Evolutionary conservation across 1,140 invertebrate species (phyloP).

Genomic region (Ptiloglossa arizonensis): DNA sequence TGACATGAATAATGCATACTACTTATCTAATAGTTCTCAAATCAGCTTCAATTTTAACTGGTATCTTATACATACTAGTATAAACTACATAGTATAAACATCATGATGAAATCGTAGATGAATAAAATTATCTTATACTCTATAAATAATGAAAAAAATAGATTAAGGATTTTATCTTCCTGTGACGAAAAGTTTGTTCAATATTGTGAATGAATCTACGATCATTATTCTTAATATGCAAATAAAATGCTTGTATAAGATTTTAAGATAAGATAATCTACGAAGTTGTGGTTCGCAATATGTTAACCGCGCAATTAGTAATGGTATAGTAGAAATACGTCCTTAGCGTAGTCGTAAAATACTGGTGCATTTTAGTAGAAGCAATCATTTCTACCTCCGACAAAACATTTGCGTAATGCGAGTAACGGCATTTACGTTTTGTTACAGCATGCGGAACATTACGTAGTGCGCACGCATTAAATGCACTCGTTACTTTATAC

Average conservation of each 20-base stretch:
- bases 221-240: too few species aligned
- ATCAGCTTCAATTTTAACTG: not conserved
- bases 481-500: not conserved
- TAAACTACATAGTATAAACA: too few species aligned
- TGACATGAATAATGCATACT: not conserved
- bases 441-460: not conserved
- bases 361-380: not conserved
- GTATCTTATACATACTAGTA: not conserved
- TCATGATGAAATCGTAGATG: too few species aligned
- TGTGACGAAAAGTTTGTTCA: too few species aligned
- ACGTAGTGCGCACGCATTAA: not conserved
- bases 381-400: constrained; percentile 25
- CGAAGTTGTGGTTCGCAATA: not conserved
- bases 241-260: too few species aligned
- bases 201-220: too few species aligned
- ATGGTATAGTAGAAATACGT: constrained; percentile 4
- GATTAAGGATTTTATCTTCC: too few species aligned
- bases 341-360: constrained; percentile 31
- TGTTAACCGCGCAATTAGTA: constrained; percentile 36
- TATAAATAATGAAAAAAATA: too few species aligned
- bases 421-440: constrained; percentile 27
- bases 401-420: constrained; percentile 5
- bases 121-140: too few species aligned
- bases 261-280: too few species aligned
- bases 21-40: not conserved